phyloP scores from a whole-genome alignment of 2,797 vertebrate species.

The Antennarius maculatus region DNA sequence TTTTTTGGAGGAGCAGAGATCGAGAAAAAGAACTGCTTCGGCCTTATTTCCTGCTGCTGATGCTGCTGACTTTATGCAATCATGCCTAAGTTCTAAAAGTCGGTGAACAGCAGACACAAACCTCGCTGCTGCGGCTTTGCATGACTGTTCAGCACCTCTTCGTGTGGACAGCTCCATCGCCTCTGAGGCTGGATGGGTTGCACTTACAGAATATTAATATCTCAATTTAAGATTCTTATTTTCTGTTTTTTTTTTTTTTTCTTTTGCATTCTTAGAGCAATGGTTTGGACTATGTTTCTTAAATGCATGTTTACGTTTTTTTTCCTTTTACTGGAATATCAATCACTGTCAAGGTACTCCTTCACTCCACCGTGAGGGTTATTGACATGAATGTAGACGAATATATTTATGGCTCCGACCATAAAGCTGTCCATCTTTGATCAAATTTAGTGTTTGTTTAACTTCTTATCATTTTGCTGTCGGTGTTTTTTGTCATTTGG shows the following conservation, averaged over 20 bases:
- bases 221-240: constrained; percentile 79
- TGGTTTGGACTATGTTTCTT: constrained; percentile 78
- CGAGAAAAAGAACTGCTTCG: constrained; percentile 46
- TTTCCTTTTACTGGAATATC: constrained; percentile 70
- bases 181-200: constrained; percentile 78
- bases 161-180: constrained; percentile 79
- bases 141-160: constrained; percentile 82
- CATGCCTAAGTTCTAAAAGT: constrained; percentile 69
- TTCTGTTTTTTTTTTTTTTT: constrained; percentile 68
- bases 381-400: constrained; percentile 81
- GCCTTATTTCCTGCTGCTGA: constrained; percentile 68
- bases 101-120: constrained; percentile 58
- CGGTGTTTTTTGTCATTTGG: constrained; percentile 82
- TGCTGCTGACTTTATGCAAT: constrained; percentile 76
- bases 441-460: constrained; percentile 78
- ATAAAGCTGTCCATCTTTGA: constrained; percentile 79
- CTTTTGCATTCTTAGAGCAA: constrained; percentile 80
- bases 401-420: constrained; percentile 76
- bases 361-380: constrained; percentile 64
- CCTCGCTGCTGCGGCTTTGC: constrained; percentile 66
- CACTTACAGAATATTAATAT: constrained; percentile 82
- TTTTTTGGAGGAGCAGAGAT: constrained; percentile 38
- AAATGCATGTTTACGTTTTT: constrained; percentile 84
- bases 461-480: constrained; percentile 81
- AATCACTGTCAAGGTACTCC: constrained; percentile 71